Conservation (phyloP, 2,888 invertebrate species). For the Eutolmus rufibarbis region DNA sequence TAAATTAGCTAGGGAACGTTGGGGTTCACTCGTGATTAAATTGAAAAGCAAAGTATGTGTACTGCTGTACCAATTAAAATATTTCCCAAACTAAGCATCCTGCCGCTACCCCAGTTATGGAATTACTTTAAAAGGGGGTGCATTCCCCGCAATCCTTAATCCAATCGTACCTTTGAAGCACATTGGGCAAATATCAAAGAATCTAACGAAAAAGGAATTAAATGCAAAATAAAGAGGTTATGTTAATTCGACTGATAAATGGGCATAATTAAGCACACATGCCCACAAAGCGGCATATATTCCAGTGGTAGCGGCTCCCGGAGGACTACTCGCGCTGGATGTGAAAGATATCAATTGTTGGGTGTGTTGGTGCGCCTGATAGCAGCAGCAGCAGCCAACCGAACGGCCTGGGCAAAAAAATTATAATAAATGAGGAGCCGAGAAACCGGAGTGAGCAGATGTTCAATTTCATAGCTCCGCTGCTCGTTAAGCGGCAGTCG, state of each 20-base stretch:
- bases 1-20: background rate
- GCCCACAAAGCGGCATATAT: background rate
- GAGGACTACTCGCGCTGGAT: background rate
- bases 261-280: conserved; percentile 17
- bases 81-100: background rate
- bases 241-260: conserved; percentile 37
- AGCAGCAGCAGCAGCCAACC: background rate
- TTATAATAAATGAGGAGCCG: conserved; percentile 37
- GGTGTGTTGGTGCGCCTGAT: background rate
- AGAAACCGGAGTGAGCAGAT: conserved; percentile 42
- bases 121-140: background rate
- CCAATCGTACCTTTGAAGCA: background rate
- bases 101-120: background rate
- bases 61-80: background rate
- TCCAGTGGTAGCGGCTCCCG: background rate
- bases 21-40: background rate
- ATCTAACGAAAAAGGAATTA: conserved; percentile 16
- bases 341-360: background rate
- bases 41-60: background rate
- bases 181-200: background rate
- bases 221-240: conserved; percentile 31
- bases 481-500: conserved; percentile 8
- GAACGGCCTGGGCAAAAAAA: background rate
- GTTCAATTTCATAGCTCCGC: conserved; percentile 38
- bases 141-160: conserved; percentile 16